These are phyloP conservation scores for Micrastur ruficollis DNA, from an alignment of 2,797 vertebrate genomes.

Conservation along the genomic window DNA sequence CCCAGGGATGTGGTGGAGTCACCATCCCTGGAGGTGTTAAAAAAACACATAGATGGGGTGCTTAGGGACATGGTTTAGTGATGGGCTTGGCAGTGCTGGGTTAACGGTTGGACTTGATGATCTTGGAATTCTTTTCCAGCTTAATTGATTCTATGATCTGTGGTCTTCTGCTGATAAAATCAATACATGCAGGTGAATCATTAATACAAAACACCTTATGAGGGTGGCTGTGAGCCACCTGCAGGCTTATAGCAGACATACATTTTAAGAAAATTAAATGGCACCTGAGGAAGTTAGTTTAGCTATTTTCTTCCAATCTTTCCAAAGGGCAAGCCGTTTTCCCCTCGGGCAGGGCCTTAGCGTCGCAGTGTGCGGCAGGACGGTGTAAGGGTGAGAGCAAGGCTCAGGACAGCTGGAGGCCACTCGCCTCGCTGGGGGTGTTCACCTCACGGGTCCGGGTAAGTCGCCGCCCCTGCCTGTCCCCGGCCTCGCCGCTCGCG, in stretches of 20 bases:
- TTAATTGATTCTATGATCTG: no score
- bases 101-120: no score
- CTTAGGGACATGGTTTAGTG: no score
- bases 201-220: not conserved
- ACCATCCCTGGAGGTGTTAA: no score
- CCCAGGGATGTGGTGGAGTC: no score
- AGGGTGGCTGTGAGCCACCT: not conserved
- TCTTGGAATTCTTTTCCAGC: no score
- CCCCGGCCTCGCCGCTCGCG: no score
- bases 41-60: no score
- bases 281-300: not conserved
- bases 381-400: not conserved
- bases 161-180: not conserved
- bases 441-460: not conserved
- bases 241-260: not conserved
- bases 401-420: rapidly evolving
- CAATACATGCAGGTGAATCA: not conserved
- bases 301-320: not conserved
- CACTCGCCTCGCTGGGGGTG: rapidly evolving
- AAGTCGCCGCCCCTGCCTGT: rapidly evolving
- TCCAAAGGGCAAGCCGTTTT: not conserved
- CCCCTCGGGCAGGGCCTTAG: rapidly evolving
- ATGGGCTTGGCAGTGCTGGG: no score
- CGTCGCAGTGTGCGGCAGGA: rapidly evolving
- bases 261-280: not conserved